Base-by-base conservation (phyloP, 1,140 invertebrate species). In the Brachionus rubens region DNA sequence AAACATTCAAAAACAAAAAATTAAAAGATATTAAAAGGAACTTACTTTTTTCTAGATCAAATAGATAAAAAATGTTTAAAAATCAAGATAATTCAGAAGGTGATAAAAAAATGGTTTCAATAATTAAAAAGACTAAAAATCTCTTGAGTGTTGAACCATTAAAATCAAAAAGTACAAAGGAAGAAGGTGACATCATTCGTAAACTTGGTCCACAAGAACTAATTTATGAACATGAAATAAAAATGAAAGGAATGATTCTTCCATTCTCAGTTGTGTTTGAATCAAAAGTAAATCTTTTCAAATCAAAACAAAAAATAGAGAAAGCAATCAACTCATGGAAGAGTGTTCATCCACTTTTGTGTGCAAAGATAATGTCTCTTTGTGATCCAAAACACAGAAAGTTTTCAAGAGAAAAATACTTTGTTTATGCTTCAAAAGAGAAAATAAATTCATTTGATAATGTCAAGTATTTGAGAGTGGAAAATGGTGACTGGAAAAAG, bases 311-410 rank as follows among this genome's bases (percentile, higher is more conserved):
- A 12, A 54, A 54, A 28, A 54, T 54, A 28, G 24, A 54, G 12
- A 54, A 54, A 33, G 52, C 52, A 28, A 28, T 54, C 12, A 28
- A 54, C 33, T 24, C 21, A 54, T 54, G 52, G 52, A 54, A 54
- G 52, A 54, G 33, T n/a, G 52, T 28, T 3, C 54, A 59, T 59
- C 54, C 54, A 59, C 30, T 59, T 36, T 36, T 59, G 30, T 59
- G 54, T 59, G 54, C 54, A 10, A 59, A 59, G 36, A 59, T 59
- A 33, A 33, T 16, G 16, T 33, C 33, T 0, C 16, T 33, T n/a
- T 36, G 6, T 33, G 54, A 59, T 36, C n/a, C n/a, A 59, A 30
- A 59, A 33, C 54, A 59, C 36, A n/a, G 9, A 14, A 36, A 40
- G 4, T 59, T 59, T 59, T 59, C 54, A 5, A 14, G 54, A 19